Percentiles rank a stretch among this genome's conserved stretches.
phyloP scores from a whole-genome alignment of 2,113 vertebrate species.

The Trichechus manatus region DNA sequence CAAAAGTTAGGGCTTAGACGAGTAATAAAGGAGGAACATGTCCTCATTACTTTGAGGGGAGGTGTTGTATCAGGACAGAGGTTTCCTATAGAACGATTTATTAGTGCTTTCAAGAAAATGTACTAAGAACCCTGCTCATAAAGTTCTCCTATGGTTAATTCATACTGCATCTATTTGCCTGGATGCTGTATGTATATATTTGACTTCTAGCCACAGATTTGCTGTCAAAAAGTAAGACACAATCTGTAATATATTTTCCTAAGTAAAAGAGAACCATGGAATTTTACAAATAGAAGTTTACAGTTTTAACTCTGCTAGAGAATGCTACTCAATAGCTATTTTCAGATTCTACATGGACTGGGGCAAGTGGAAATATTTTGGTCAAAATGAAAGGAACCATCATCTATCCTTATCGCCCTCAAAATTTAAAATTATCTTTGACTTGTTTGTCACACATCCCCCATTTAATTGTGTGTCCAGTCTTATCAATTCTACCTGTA shows the following conservation, averaged over 20 bases:
- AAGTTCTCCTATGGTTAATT: constrained; percentile 60
- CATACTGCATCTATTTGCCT: constrained; percentile 66
- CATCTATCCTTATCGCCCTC: background rate
- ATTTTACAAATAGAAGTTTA: background rate
- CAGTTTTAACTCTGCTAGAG: background rate
- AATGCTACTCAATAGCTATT: background rate
- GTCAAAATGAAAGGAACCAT: constrained; percentile 12
- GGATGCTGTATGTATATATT: constrained; percentile 33
- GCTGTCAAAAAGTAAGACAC: background rate
- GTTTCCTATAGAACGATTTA: constrained; percentile 81
- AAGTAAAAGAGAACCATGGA: constrained; percentile 46
- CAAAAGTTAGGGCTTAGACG: constrained; percentile 85
- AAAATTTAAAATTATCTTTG: constrained; percentile 45
- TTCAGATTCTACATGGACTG: background rate
- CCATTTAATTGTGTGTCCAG: background rate
- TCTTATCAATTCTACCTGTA: background rate
- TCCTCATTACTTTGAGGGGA: constrained; percentile 64
- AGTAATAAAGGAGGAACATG: constrained; percentile 83
- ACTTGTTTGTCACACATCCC: background rate
- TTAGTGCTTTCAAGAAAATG: constrained; percentile 79
- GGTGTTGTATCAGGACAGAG: constrained; percentile 61
- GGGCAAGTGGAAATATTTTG: background rate
- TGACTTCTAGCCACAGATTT: constrained; percentile 54
- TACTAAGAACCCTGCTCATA: constrained; percentile 73
- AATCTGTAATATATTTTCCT: constrained; percentile 13